phyloP scores from a whole-genome alignment of 64 coral and sea anemone species.

The Montipora cactus region DNA sequence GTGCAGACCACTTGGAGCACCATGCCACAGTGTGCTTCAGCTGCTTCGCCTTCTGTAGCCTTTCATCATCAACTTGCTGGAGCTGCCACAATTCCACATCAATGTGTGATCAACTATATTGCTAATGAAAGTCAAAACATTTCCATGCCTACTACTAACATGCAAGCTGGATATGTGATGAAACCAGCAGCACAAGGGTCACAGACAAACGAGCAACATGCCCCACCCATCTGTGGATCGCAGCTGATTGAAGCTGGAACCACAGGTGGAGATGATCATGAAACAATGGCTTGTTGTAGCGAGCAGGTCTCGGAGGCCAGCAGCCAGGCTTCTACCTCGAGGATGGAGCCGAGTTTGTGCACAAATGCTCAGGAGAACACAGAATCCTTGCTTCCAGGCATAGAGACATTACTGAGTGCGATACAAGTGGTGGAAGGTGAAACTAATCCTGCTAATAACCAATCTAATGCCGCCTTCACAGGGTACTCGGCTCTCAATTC shows the following conservation, averaged over 20 bases:
- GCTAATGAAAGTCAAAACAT: background rate
- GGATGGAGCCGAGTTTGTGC: background rate
- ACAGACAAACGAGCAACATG: background rate
- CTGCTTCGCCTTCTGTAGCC: background rate
- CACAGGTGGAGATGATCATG: background rate
- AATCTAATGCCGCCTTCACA: background rate
- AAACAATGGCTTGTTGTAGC: background rate
- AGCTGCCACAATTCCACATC: background rate
- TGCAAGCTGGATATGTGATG: background rate
- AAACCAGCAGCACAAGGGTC: background rate
- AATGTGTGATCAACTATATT: background rate
- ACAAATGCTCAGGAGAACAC: conserved; percentile 1
- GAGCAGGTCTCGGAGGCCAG: background rate
- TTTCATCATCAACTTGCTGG: background rate
- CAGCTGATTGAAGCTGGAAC: background rate
- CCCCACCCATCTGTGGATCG: background rate
- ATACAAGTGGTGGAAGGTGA: conserved; percentile 44
- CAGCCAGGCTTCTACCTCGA: background rate
- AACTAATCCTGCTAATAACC: background rate
- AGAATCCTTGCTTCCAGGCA: conserved; percentile 22
- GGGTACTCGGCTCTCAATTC: background rate
- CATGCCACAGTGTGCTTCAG: background rate
- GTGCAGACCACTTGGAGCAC: conserved; percentile 14
- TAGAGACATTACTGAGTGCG: conserved; percentile 41
- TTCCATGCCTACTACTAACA: background rate